These are phyloP conservation scores for Netelia fuscicornis DNA, from an alignment of 2,888 invertebrate genomes.

Conservation along the genomic window DNA sequence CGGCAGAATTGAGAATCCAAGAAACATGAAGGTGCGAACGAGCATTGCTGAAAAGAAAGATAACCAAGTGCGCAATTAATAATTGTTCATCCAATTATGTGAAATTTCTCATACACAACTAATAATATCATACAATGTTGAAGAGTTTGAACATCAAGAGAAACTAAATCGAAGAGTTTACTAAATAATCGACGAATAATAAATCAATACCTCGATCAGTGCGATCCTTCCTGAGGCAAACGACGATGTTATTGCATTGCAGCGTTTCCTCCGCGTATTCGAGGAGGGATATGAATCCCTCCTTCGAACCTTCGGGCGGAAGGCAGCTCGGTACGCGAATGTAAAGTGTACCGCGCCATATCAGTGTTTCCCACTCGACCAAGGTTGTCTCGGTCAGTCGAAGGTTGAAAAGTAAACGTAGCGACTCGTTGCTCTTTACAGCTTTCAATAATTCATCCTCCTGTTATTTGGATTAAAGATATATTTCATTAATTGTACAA, in stretches of 20 bases:
- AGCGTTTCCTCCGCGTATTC: constrained; percentile 98
- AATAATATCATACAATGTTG: no score
- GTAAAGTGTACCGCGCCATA: constrained; percentile 92
- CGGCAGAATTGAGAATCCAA: constrained; percentile 96
- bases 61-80: not conserved
- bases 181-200: no score
- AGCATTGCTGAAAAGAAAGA: constrained; percentile 88
- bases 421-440: constrained; percentile 89
- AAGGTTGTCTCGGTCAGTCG: constrained; percentile 92
- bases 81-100: not conserved
- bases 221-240: constrained; percentile 93
- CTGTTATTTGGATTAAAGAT: constrained; percentile 71
- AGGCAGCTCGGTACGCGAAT: constrained; percentile 95
- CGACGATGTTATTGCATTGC: constrained; percentile 91
- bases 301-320: constrained; percentile 96
- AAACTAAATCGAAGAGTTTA: not conserved
- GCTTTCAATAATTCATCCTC: constrained; percentile 87
- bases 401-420: constrained; percentile 91
- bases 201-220: constrained; percentile 89
- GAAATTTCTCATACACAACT: not conserved
- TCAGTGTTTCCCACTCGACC: constrained; percentile 94
- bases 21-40: constrained; percentile 98
- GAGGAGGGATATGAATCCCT: constrained; percentile 96
- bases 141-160: no score
- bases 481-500: constrained; percentile 2